Evolutionary conservation across 2,113 vertebrate genomes (phyloP), one percentile per base, ranked within the genome.

Genomic region (Podarcis muralis): DNA sequence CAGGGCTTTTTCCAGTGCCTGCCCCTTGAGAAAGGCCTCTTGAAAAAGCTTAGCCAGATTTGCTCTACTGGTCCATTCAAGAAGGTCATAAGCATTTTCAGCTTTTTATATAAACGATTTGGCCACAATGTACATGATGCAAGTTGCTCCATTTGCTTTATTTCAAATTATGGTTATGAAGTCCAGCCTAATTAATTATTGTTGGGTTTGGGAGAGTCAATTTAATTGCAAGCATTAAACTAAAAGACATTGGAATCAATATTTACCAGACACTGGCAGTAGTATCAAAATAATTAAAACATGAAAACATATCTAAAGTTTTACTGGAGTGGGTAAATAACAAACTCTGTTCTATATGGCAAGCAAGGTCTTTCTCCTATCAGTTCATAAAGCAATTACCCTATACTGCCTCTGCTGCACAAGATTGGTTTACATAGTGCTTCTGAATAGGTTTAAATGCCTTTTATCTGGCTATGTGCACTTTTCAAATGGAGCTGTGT

Each of bases 401-500:
- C 18, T n/a, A 81, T 35, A 37, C 20, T 20, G 37, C 7, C 12
- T 23, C 59, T 57, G 1, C 32, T 18, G 78, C 59, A n/a, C 87
- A 81, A 82, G 57, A 5, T 6, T 68, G 13, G 35, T 2, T 81
- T 66, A 82, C 18, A 32, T n/a, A 25, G 74, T 68, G 9, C 6
- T 27, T 65, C 16, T n/a, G 25, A 86, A 66, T 65, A 72, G 35
- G 35, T 62, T 62, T 30, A 75, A 76, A 86, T 57, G 4, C 20
- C 5, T 88, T 88, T 82, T 76, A 88, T 88, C 69, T 75, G 37
- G 18, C 80, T 35, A 76, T 83, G 30, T 66, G 59, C 80, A 77
- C 13, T 32, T 66, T 83, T 43, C 27, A 83, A 74, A 76, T 48
- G 59, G 30, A 83, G 13, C 20, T 18, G 32, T 72, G 32, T 62